A percentile compares a stretch with the other conserved stretches of the same genome.
These are phyloP conservation scores for Oryzias sinensis DNA, from an alignment of 2,797 vertebrate genomes.

Conservation along the genomic window DNA sequence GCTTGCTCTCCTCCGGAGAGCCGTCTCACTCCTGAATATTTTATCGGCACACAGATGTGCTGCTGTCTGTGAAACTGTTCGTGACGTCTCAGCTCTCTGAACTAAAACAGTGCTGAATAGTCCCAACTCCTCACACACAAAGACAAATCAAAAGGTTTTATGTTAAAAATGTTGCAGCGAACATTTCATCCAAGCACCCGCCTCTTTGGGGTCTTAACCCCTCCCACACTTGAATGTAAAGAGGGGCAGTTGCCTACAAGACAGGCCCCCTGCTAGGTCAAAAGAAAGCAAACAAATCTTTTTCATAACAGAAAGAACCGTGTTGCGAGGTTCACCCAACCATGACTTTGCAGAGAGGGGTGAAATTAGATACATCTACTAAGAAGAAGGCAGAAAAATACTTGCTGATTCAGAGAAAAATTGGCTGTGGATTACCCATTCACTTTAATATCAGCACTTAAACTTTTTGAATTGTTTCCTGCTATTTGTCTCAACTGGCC, in stretches of 20 bases:
- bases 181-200: constrained; percentile 40
- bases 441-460: constrained; percentile 58
- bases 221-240: constrained; percentile 51
- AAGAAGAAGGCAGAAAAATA: constrained; percentile 58
- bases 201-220: constrained; percentile 49
- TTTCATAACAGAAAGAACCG: constrained; percentile 62
- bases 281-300: constrained; percentile 64
- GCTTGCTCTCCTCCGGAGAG: constrained; percentile 73
- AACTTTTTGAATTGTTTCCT: constrained; percentile 51
- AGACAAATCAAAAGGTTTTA: constrained; percentile 50
- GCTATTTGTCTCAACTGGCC: constrained; percentile 63
- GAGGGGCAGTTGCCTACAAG: constrained; percentile 54
- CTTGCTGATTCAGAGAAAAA: constrained; percentile 72
- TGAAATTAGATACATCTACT: constrained; percentile 68
- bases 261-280: constrained; percentile 47
- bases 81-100: constrained; percentile 70
- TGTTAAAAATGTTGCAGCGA: constrained; percentile 39
- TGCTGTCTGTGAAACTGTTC: constrained; percentile 81
- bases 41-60: constrained; percentile 84
- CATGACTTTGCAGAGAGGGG: constrained; percentile 60
- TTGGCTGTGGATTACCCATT: constrained; percentile 66
- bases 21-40: constrained; percentile 82
- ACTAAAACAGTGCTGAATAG: constrained; percentile 65
- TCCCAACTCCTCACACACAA: constrained; percentile 51
- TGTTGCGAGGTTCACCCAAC: constrained; percentile 59